Percentiles rank a stretch among this genome's conserved stretches.
These are phyloP conservation scores for Idaea dimidiata DNA, from an alignment of 2,888 invertebrate species.

Conservation along the genomic window DNA sequence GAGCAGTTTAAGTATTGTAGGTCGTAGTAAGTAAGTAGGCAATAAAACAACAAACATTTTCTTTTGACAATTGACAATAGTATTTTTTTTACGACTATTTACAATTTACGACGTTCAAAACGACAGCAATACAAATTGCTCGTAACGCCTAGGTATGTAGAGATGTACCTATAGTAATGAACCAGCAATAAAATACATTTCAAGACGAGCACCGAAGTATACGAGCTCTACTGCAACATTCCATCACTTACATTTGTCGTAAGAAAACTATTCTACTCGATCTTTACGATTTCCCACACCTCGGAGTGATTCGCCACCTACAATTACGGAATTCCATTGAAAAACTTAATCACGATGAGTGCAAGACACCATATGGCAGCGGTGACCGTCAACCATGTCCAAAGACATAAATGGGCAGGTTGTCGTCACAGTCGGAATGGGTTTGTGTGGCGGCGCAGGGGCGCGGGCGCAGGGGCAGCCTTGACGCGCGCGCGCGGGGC, in stretches of 20 bases:
- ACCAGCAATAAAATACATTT: slow-evolving; percentile 19
- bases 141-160: slow-evolving; percentile 16
- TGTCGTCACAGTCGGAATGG: slow-evolving; percentile 77
- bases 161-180: slow-evolving; percentile 10
- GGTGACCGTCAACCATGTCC: slow-evolving; percentile 73
- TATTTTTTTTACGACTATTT: slow-evolving; percentile 27
- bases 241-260: slow-evolving; percentile 11
- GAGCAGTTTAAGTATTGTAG: too few species aligned
- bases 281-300: slow-evolving; percentile 50
- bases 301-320: slow-evolving; percentile 48
- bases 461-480: slow-evolving; percentile 50
- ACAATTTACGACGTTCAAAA: slow-evolving; percentile 33
- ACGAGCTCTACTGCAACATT: slow-evolving; percentile 20
- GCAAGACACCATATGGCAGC: slow-evolving; percentile 73
- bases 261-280: slow-evolving; percentile 14
- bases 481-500: slow-evolving; percentile 28
- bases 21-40: slow-evolving; percentile 4
- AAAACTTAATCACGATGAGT: slow-evolving; percentile 55
- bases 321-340: slow-evolving; percentile 62
- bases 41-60: slow-evolving; percentile 8
- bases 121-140: slow-evolving; percentile 28
- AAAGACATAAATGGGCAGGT: slow-evolving; percentile 79
- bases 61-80: slow-evolving; percentile 17
- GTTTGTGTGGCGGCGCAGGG: slow-evolving; percentile 50
- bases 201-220: slow-evolving; percentile 8